Evolutionary conservation across 2,888 invertebrate genomes (phyloP), one percentile per base, ranked within the genome.

Genomic region (Troilus luridus): DNA sequence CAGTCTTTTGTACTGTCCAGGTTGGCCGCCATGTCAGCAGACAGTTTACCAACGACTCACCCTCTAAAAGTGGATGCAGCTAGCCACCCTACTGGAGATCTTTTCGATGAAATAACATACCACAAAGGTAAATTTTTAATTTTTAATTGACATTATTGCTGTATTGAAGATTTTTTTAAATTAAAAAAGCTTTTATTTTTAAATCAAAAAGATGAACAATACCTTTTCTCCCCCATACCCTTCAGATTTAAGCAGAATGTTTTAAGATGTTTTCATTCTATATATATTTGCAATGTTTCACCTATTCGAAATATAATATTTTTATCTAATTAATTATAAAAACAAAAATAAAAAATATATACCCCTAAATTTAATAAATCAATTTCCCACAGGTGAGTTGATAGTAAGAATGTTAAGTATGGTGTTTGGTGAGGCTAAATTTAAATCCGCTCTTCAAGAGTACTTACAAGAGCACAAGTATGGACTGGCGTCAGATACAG

Each of bases 341-440:
- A 19, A 24, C 7, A 67, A 67, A n/a, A n/a, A n/a, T n/a, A n/a
- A n/a, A n/a, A 67, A n/a, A 1, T 5, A 24, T 10, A 64, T 67
- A 67, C 1, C 3, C 24, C 3, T 24, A 0, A 56, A 59, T 88
- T 88, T 56, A 27, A n/a, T 88, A 21, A 54, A n/a, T 88, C 0
- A 59, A 7, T 90, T 67, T 77, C 24, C 3, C 21, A n/a, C 88
- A 92, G 92, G 92, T 67, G 91, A 91, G 41, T 89, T 91, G 56
- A 92, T 92, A 27, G 91, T 92, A 5, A 88, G 92, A n/a, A 92
- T 92, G 92, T 88, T 92, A 90, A 91, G 91, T 64, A 91, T 91
- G 72, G 90, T 91, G 12, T 85, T 92, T 24, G 92, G 92, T n/a
- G 91, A 91, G 59, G 72, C 56, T 6, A 67, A 90, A 24, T 58